Percentiles rank a stretch among this genome's conserved stretches.
phyloP scores from a whole-genome alignment of 2,888 invertebrate species.

The Dynastes tityus region DNA sequence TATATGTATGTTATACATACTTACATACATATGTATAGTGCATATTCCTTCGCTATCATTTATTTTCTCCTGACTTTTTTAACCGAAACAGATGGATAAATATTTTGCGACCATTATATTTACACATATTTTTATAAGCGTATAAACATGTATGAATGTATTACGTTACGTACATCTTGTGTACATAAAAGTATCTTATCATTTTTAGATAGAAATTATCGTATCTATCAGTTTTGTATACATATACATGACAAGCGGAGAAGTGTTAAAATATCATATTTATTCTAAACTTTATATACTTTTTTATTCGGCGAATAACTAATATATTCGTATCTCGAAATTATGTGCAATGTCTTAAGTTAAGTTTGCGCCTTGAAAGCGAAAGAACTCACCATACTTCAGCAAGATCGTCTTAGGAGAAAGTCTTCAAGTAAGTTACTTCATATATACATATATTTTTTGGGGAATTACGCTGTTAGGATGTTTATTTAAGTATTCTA shows the following conservation, averaged over 20 bases:
- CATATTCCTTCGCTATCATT: no score
- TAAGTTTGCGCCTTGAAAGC: background rate
- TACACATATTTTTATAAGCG: background rate
- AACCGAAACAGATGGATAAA: no score
- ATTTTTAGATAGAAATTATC: constrained; percentile 28
- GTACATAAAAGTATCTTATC: constrained; percentile 38
- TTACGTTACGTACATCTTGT: background rate
- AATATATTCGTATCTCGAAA: background rate
- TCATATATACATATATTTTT: background rate
- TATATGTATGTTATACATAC: no score
- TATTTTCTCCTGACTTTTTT: no score
- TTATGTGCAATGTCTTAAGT: constrained; percentile 7
- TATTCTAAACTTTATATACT: constrained; percentile 1
- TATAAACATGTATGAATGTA: background rate
- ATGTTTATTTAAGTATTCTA: no score
- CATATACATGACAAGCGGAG: constrained; percentile 17
- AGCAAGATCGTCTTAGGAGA: background rate
- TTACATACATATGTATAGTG: no score
- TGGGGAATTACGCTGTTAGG: no score
- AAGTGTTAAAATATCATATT: constrained; percentile 7
- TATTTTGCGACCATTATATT: constrained; percentile 9
- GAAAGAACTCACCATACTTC: background rate
- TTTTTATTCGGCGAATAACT: constrained; percentile 11
- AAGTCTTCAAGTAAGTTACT: background rate
- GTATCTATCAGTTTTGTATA: constrained; percentile 39